Percentiles rank a stretch among this genome's conserved stretches.
These are phyloP conservation scores for Nemotelus nigrinus DNA, from an alignment of 2,888 invertebrate genomes.

Conservation along the genomic window DNA sequence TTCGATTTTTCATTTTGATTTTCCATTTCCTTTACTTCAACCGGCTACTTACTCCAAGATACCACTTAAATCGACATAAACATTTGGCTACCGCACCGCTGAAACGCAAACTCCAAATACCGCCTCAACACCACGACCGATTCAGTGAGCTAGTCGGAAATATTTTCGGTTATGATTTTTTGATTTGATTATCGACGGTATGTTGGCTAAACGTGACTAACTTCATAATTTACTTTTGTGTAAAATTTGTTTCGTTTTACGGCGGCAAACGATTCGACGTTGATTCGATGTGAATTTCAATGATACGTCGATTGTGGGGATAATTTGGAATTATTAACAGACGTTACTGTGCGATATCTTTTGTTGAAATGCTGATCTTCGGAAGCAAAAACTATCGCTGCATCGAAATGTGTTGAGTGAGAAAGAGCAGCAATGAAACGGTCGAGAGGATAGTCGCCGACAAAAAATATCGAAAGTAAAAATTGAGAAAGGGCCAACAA, in stretches of 20 bases:
- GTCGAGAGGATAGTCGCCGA: background rate
- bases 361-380: conserved; percentile 7
- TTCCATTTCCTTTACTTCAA: background rate
- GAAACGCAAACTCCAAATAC: too few species aligned
- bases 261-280: conserved; percentile 29
- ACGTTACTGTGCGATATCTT: conserved; percentile 44
- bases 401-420: background rate
- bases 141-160: background rate
- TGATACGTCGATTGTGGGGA: conserved; percentile 44
- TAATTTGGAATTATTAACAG: conserved; percentile 44
- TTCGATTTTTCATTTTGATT: background rate
- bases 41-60: background rate
- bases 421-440: background rate
- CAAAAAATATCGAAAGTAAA: background rate
- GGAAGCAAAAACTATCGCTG: background rate
- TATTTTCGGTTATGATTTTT: conserved; percentile 41
- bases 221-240: conserved; percentile 48
- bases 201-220: conserved; percentile 49
- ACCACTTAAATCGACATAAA: too few species aligned
- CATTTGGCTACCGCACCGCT: conserved; percentile 6
- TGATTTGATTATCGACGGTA: conserved; percentile 45
- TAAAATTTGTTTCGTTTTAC: conserved; percentile 40
- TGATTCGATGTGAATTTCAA: conserved; percentile 20
- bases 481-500: background rate
- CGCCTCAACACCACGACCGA: too few species aligned